Evolutionary conservation across 2,113 vertebrate genomes (phyloP).

Genomic region (Paradoxurus hermaphroditus): DNA sequence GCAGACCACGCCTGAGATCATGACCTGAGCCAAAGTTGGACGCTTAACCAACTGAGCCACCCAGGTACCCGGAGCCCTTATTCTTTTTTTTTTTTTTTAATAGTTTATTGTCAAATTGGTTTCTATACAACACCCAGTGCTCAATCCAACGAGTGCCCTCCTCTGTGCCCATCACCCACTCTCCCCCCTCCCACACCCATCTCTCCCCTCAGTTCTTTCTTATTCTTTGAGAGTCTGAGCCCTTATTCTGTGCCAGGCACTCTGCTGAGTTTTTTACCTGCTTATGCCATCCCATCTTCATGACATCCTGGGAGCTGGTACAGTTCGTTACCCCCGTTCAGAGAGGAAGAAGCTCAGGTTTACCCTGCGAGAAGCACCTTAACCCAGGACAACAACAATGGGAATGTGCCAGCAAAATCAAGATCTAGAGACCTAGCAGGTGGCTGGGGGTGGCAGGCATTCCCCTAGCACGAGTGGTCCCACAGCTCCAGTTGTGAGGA

Average conservation of each 20-base stretch:
- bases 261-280: not conserved
- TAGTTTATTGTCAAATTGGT: too few relatives aligned
- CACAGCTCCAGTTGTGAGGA: not conserved
- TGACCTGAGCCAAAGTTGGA: too few relatives aligned
- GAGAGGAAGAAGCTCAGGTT: not conserved
- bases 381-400: not conserved
- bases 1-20: too few relatives aligned
- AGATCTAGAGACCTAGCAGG: not conserved
- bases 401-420: not conserved
- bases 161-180: too few relatives aligned
- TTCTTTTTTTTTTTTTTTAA: too few relatives aligned
- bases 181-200: too few relatives aligned
- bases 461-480: not conserved
- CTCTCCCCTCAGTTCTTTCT: too few relatives aligned
- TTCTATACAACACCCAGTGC: too few relatives aligned
- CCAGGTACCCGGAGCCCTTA: not conserved
- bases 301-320: not conserved
- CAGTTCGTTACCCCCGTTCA: not conserved
- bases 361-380: not conserved
- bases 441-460: too few relatives aligned
- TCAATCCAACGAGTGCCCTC: too few relatives aligned
- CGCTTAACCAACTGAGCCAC: too few relatives aligned
- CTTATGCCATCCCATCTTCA: not conserved
- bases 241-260: not conserved
- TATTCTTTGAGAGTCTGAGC: too few relatives aligned